Evolutionary conservation across 2,113 vertebrate species (phyloP), one percentile per base, ranked within the genome.

Genomic region (Anthoscopus minutus): DNA sequence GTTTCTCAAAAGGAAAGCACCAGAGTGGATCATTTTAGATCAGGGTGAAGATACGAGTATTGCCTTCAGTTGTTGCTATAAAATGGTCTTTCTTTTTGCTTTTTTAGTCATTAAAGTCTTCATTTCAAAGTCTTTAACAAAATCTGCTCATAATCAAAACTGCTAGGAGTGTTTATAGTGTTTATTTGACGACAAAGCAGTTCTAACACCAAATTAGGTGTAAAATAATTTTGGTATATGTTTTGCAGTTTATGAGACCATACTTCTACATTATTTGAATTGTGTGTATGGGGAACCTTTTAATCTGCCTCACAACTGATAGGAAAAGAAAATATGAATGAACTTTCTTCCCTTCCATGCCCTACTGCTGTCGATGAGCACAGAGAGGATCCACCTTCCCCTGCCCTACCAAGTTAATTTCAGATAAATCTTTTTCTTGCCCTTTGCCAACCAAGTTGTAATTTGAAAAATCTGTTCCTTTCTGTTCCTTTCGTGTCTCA

Each of bases 11-110:
- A 45, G 65, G 30, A 27, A 40, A 57, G 13, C 21, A 13, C n/a
- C n/a, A 53, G 65, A 20, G 17, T 2, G 7, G 10, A 20, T 69
- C 7, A 4, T 65, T 65, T 56, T 44, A 31, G 22, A 7, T 37
- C 28, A 40, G 61, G 15, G 6, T 53, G 81, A 24, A 65, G 42
- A 9, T 48, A 10, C 0, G 0, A 45, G 23, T 27, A 4, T 62
- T 65, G 7, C 28, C 31, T 76, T 56, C 44, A 53, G 47, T 58
- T 70, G 33, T 20, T 54, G 12, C 20, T 58, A 18, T 44, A 38
- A 19, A 44, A 33, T 65, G 30, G 2, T 25, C 28, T 37, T 45
- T 2, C 4, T 10, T 60, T 77, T 67, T 50, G 15, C 11, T 61
- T 37, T 83, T 69, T 73, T 30, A 14, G 6, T 16, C 4, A 0